Base-by-base conservation (phyloP, 2,797 vertebrate species). In the Lagocephalus sceleratus region DNA sequence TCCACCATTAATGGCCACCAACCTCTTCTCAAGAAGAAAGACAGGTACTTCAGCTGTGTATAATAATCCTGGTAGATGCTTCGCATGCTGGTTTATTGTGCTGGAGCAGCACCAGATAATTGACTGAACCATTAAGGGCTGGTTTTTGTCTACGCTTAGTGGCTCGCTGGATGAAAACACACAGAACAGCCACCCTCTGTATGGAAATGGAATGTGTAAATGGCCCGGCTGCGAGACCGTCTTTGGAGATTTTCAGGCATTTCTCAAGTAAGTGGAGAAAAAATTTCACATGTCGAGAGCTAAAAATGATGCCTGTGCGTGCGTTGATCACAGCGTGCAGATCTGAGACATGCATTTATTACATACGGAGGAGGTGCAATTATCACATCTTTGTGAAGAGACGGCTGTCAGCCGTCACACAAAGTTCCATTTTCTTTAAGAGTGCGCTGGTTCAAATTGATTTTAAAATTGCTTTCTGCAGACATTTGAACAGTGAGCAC, bases 401-500 rank as follows among this genome's bases (percentile, higher is more conserved):
- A 35, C 14, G 17, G 10, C 44, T 26, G 20, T 48, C 25, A 46
- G 10, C 4, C 6, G 10, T 29, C 5, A 29, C 35, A 3, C 5
- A 9, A 43, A 54, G 29, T n/a, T 2, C 12, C 4, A 40, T 20
- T 23, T 29, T 5, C 40, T 10, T 10, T 26, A 23, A 5, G 7
- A 25, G 7, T 25, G 23, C 11, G 10, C 32, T 35, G 11, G 12
- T 35, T 29, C 14, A 12, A 35, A 35, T 32, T 69, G 26, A 57
- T 20, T 52, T 19, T 35, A 6, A 55, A 20, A 64, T 39, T 66
- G 49, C 54, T 67, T 54, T 21, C 8, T 87, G 74, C 91, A 99
- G 97, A 89, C 97, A 99, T 91, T 92, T 99, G 92, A 96, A 99
- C 91, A 92, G 89, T 60, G 97, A 99, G 80, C 97, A 99, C 76